A percentile compares a stretch with the other conserved stretches of the same genome.
Evolutionary conservation across 2,797 vertebrate species (phyloP).

Genomic region (Sebastes itinus): DNA sequence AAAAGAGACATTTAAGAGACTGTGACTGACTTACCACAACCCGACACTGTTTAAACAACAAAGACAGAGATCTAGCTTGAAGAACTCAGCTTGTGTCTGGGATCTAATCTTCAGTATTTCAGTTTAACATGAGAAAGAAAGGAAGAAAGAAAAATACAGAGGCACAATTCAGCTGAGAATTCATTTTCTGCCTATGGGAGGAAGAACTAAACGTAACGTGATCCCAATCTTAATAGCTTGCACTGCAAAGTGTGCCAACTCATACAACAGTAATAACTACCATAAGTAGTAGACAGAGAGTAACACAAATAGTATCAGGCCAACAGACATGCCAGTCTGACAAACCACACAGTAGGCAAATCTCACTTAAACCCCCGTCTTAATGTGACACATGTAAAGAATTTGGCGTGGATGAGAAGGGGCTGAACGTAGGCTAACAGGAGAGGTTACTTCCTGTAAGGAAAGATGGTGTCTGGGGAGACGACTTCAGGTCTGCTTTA

Average conservation of each 20-base stretch:
- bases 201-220: constrained; percentile 53
- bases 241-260: constrained; percentile 50
- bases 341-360: constrained; percentile 48
- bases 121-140: constrained; percentile 5
- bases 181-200: constrained; percentile 55
- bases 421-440: neutral
- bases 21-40: constrained; percentile 2
- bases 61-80: constrained; percentile 8
- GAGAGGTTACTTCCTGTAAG: constrained; percentile 60
- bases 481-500: constrained; percentile 47
- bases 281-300: constrained; percentile 44
- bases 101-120: constrained; percentile 34
- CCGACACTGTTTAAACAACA: neutral
- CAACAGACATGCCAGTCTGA: constrained; percentile 37
- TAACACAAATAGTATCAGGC: constrained; percentile 45
- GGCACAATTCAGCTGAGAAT: constrained; percentile 56
- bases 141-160: constrained; percentile 4
- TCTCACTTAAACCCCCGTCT: constrained; percentile 24
- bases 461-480: constrained; percentile 44
- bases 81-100: constrained; percentile 9
- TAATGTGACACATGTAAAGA: constrained; percentile 33
- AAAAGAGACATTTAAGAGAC: neutral
- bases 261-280: constrained; percentile 60
- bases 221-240: constrained; percentile 69
- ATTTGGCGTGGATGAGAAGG: constrained; percentile 11